phyloP scores from a whole-genome alignment of 1,140 invertebrate species.

The Atopsyche davidsoni region DNA sequence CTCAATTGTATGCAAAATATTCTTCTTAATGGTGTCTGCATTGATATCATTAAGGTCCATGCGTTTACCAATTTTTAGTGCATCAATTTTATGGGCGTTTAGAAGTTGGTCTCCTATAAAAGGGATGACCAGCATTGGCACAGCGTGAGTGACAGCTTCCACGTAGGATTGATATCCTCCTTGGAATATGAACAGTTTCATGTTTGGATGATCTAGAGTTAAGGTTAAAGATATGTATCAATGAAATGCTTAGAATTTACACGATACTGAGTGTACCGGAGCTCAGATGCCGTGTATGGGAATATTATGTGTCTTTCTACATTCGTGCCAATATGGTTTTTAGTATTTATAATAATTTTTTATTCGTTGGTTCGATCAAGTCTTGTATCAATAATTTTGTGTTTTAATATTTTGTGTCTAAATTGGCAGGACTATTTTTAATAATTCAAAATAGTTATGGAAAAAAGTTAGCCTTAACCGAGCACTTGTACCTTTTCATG shows the following conservation, averaged over 20 bases:
- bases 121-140: constrained; percentile 47
- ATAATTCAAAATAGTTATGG: background rate
- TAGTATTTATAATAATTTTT: constrained; percentile 1
- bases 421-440: background rate
- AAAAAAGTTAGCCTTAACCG: background rate
- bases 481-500: background rate
- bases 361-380: background rate
- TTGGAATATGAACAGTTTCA: constrained; percentile 34
- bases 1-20: no score
- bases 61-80: no score
- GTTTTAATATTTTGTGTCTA: background rate
- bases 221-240: background rate
- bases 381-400: background rate
- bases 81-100: constrained; percentile 34
- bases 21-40: no score
- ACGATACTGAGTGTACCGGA: background rate
- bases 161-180: constrained; percentile 50
- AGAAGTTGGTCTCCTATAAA: constrained; percentile 36
- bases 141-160: constrained; percentile 49
- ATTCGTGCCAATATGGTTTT: no score
- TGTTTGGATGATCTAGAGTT: constrained; percentile 15
- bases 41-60: no score
- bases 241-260: background rate
- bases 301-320: no score
- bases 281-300: background rate